phyloP scores from a whole-genome alignment of 2,888 invertebrate genomes.

The Patella ulyssiponensis region DNA sequence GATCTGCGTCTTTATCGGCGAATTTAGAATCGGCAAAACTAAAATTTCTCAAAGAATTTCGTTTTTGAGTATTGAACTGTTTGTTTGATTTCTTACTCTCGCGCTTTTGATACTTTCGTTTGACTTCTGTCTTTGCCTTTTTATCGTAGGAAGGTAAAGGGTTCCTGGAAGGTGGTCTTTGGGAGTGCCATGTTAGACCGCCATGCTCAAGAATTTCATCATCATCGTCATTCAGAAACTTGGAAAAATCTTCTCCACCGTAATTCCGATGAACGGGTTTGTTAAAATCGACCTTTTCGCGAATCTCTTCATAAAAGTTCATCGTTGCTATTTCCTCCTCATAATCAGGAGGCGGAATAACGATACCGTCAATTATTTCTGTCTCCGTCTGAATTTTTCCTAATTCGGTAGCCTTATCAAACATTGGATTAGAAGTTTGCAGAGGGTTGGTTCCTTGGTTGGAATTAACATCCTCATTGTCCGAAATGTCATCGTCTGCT shows the following conservation, averaged over 20 bases:
- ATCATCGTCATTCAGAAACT: neutral
- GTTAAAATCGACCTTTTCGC: neutral
- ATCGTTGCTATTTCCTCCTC: neutral
- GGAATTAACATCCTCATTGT: neutral
- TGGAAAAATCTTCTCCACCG: neutral
- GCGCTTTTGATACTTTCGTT: constrained; percentile 1
- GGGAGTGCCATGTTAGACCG: neutral
- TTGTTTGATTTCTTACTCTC: neutral
- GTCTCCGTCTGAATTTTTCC: neutral
- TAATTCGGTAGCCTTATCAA: neutral
- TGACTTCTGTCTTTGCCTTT: neutral
- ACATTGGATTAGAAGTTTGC: neutral
- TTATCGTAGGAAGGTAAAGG: neutral
- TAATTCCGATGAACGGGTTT: neutral
- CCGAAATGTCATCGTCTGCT: neutral
- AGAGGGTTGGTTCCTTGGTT: neutral
- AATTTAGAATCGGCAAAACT: neutral
- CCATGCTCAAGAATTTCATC: neutral
- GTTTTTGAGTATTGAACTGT: neutral
- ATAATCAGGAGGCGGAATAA: constrained; percentile 1
- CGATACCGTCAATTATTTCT: neutral
- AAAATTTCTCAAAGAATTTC: neutral
- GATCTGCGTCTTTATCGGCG: neutral
- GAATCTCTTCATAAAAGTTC: neutral
- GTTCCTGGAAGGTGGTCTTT: neutral